phyloP scores from a whole-genome alignment of 1,140 invertebrate genomes.

The Drosophila sp. region DNA sequence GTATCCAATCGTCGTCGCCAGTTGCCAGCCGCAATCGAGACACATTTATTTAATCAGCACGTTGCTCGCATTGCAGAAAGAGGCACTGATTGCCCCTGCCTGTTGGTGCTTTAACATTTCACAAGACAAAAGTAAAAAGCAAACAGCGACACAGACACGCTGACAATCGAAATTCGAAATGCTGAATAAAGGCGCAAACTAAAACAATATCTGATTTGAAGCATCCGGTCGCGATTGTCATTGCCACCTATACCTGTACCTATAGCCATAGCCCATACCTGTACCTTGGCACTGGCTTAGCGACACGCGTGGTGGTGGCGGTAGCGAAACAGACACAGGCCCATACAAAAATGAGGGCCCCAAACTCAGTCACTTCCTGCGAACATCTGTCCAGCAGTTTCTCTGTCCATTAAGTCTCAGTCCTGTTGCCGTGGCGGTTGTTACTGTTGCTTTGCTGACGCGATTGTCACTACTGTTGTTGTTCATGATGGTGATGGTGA shows the following conservation, averaged over 20 bases:
- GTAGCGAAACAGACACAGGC: conserved; percentile 25
- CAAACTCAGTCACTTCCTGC: conserved; percentile 70
- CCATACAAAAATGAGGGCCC: conserved; percentile 46
- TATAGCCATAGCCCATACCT: conserved; percentile 34
- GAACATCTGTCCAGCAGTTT: conserved; percentile 40
- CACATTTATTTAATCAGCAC: conserved; percentile 76
- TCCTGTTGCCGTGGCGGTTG: conserved; percentile 51
- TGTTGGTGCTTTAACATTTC: conserved; percentile 59
- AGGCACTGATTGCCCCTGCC: conserved; percentile 50
- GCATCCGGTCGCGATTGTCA: conserved; percentile 81
- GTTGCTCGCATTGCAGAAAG: conserved; percentile 66
- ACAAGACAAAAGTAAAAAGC: conserved; percentile 57
- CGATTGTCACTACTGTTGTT: conserved; percentile 51
- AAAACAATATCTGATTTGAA: conserved; percentile 82
- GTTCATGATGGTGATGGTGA: conserved; percentile 44
- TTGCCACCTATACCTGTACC: conserved; percentile 63
- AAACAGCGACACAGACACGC: conserved; percentile 70
- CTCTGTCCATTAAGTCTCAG: conserved; percentile 35
- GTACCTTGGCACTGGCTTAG: conserved; percentile 61
- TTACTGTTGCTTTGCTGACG: conserved; percentile 46
- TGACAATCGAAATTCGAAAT: conserved; percentile 79
- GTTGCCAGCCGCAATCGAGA: conserved; percentile 54
- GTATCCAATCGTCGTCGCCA: conserved; percentile 21
- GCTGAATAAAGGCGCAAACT: conserved; percentile 79
- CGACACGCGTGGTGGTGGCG: conserved; percentile 44